Percentiles rank a stretch among this genome's conserved stretches.
These are phyloP conservation scores for Peromyscus eremicus DNA, from an alignment of 2,797 vertebrate species.

Conservation along the genomic window DNA sequence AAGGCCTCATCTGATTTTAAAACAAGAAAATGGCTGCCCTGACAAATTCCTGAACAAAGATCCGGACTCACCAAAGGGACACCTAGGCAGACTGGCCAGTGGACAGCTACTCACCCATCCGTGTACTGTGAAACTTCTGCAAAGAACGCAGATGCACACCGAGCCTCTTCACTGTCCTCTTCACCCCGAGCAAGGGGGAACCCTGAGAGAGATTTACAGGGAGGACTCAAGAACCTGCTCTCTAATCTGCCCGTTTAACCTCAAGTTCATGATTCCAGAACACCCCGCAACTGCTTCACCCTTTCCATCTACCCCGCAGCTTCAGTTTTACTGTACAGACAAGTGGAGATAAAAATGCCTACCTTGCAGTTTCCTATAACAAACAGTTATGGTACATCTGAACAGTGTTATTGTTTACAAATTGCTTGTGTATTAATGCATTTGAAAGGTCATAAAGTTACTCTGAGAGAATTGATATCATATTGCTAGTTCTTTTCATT, in stretches of 20 bases:
- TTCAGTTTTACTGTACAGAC: conserved; percentile 3
- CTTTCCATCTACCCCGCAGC: not conserved
- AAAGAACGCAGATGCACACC: conserved; percentile 86
- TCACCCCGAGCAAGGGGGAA: conserved; percentile 72
- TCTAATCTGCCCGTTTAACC: conserved; percentile 3
- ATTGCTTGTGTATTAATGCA: conserved; percentile 37
- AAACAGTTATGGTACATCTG: not conserved
- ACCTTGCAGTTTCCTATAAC: not conserved
- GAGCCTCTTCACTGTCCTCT: conserved; percentile 88
- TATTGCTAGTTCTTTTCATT: conserved; percentile 31
- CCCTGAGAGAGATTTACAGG: conserved; percentile 80
- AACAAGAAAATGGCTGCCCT: conserved; percentile 44
- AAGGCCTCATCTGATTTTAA: conserved; percentile 50
- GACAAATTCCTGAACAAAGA: conserved; percentile 34
- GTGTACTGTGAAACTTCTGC: conserved; percentile 87
- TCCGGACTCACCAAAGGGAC: conserved; percentile 11
- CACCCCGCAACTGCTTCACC: conserved; percentile 6
- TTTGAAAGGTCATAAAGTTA: conserved; percentile 28
- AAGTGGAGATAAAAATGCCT: conserved; percentile 42
- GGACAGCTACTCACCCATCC: conserved; percentile 85
- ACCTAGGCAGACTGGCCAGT: not conserved
- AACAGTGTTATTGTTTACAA: conserved; percentile 47
- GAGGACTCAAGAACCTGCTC: conserved; percentile 37
- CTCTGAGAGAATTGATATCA: not conserved
- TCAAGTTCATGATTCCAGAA: conserved; percentile 31